Base-by-base conservation (phyloP, 2,888 invertebrate species). In the Steinernema carpocapsae region DNA sequence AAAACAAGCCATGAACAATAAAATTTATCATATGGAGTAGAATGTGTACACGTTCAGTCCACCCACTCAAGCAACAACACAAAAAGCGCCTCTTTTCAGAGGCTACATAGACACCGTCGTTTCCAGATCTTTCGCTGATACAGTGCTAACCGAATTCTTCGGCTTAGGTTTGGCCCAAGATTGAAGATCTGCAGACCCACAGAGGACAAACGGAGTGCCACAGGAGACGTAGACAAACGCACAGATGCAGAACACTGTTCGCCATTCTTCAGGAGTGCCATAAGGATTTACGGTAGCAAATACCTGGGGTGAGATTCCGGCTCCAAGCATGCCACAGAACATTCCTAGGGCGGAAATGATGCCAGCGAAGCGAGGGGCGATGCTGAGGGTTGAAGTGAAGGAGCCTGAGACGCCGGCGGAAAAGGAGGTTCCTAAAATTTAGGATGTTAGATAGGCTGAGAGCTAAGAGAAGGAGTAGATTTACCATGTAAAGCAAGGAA, bases 251-350 rank as follows among this genome's bases (percentile, higher is more conserved):
- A 77, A 78, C 1, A 77, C 71, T 17, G 45, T 74, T 12, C 71
- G 72, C 77, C 77, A 77, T 46, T 77, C 77, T 45, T 77, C 77
- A 29, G 72, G 32, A 14, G 77, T 74, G 4, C 77, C 78, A 71
- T 71, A 24, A 19, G 64, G 64, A 17, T 64, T 64, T 19, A 59
- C 71, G 45, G 6, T 32, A 22, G 46, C 64, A 17, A 64, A 64
- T 17, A 64, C 32, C 17, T 26, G 29, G 32, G 64, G 64, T 1
- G 64, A 26, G 37, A 32, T 4, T 14, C 32, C 64, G 14, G 64
- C 64, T 22, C 29, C 64, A 7, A 64, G 64, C 64, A 64, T 64
- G 1, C 64, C 64, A 17, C 64, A 64, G 64, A 64, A 64, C 64
- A 64, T 64, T 6, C 32, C 17, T 7, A 64, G 14, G 12, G 64